Evolutionary conservation across 2,113 vertebrate species (phyloP).

Genomic region (Trematocara macrostoma): DNA sequence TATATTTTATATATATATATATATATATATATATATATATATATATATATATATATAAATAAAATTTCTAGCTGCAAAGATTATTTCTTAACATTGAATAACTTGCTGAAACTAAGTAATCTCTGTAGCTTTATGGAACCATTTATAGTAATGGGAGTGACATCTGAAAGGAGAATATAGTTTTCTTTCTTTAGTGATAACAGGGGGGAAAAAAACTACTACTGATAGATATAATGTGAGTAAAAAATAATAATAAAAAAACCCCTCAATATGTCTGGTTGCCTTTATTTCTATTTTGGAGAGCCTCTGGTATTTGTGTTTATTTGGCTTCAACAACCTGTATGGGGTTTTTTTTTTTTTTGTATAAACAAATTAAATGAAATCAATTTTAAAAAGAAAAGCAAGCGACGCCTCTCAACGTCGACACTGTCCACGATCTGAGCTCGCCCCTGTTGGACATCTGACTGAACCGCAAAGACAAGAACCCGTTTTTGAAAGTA

Average conservation of each 20-base stretch:
- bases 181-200: background rate
- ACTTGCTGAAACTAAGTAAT: background rate
- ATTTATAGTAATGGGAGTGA: background rate
- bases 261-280: background rate
- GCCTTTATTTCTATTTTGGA: background rate
- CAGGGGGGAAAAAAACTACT: background rate
- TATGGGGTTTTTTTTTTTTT: rapidly evolving
- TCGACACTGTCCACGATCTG: background rate
- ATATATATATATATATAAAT: too few relatives aligned
- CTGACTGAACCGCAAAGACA: background rate
- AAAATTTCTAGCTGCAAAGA: background rate
- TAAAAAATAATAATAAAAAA: background rate
- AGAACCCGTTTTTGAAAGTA: background rate
- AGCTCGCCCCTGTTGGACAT: background rate
- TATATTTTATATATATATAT: background rate
- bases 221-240: background rate
- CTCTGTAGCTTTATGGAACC: background rate
- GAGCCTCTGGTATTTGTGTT: background rate
- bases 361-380: background rate
- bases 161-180: background rate
- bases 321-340: background rate
- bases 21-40: too few relatives aligned
- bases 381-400: background rate
- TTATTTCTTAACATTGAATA: background rate
- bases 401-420: background rate